Conservation (phyloP, 2,797 vertebrate genomes). For the Cyprinodon diabolis region DNA sequence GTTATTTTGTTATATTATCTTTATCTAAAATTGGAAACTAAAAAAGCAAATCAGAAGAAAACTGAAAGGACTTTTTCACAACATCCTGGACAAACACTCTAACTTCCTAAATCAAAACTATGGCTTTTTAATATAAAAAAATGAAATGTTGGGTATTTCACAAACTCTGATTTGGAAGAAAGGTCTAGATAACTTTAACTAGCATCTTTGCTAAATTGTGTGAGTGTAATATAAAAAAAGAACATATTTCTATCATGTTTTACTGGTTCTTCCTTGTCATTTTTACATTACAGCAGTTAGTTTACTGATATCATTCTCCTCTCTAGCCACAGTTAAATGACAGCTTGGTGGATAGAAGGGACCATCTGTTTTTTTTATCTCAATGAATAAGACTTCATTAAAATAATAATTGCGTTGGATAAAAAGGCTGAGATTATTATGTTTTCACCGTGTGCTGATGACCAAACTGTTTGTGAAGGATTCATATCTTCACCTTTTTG, state of each 20-base stretch:
- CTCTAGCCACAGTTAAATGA: not conserved
- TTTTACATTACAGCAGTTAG: not conserved
- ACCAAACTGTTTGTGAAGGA: not conserved
- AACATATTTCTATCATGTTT: not conserved
- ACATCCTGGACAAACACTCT: not conserved
- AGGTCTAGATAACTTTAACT: not conserved
- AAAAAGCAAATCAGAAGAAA: not conserved
- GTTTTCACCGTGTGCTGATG: not conserved
- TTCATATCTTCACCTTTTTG: not conserved
- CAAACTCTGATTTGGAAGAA: not conserved
- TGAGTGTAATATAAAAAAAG: not conserved
- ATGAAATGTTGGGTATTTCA: too few relatives aligned
- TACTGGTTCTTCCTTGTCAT: not conserved
- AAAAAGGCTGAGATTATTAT: not conserved
- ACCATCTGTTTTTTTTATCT: constrained; percentile 7
- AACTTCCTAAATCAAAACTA: too few relatives aligned
- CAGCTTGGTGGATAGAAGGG: not conserved
- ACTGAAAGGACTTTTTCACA: too few relatives aligned
- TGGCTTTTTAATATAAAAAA: too few relatives aligned
- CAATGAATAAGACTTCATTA: not conserved
- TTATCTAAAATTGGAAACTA: not conserved
- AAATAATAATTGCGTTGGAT: not conserved
- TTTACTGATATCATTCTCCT: not conserved
- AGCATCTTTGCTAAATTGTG: too few relatives aligned
- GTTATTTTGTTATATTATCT: not conserved